phyloP scores from a whole-genome alignment of 2,113 vertebrate species.

The Piaya cayana region DNA sequence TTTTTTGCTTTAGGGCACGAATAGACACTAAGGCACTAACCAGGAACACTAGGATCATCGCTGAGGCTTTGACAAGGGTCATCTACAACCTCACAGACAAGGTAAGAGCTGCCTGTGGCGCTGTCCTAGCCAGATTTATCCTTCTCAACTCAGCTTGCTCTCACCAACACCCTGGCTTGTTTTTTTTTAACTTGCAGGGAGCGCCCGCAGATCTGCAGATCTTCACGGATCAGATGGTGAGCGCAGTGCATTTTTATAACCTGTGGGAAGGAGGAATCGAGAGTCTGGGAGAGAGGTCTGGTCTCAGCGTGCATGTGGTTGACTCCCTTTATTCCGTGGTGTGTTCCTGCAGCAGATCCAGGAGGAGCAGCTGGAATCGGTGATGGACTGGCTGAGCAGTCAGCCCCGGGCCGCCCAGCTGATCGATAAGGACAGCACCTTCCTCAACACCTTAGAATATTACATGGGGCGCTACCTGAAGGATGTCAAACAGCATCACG shows the following conservation, averaged over 20 bases:
- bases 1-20: constrained; percentile 77
- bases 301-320: not conserved
- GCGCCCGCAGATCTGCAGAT: constrained; percentile 90
- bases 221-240: constrained; percentile 98
- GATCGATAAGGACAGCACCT: constrained; percentile 91
- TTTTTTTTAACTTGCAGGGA: constrained; percentile 75
- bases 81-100: constrained; percentile 98
- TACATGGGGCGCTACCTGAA: constrained; percentile 92
- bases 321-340: not conserved
- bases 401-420: constrained; percentile 95
- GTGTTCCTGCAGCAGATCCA: constrained; percentile 85
- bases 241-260: not conserved
- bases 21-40: constrained; percentile 88
- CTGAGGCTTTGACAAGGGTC: constrained; percentile 92
- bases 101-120: constrained; percentile 52
- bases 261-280: not conserved
- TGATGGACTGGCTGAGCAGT: constrained; percentile 94
- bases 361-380: constrained; percentile 90
- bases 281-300: not conserved
- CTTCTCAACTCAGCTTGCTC: not conserved
- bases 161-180: fast-evolving
- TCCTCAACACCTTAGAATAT: constrained; percentile 93
- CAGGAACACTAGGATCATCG: constrained; percentile 92
- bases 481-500: constrained; percentile 92
- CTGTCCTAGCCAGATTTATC: not conserved